Base-by-base conservation (phyloP, 2,113 vertebrate genomes). In the Notechis scutatus region DNA sequence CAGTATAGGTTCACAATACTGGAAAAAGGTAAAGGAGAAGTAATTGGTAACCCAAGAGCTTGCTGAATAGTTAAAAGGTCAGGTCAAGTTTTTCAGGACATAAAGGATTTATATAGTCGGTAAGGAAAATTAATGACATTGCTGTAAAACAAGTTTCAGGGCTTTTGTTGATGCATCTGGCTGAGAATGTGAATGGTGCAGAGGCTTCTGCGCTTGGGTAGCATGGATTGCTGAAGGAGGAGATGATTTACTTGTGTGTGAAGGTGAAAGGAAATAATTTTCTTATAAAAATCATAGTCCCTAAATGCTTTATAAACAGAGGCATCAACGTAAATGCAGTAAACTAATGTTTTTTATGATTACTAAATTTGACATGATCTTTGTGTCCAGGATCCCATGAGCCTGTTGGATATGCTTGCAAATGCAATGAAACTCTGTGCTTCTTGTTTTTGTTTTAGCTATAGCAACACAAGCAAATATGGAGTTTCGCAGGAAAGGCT, bases 401-500 rank as follows among this genome's bases (percentile, higher is more conserved):
- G 97, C 97, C 97, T 98, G 0, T 95, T 94, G 86, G 24, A 21
- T 95, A 52, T 42, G 23, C 93, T 94, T 87, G 85, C 96, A 96
- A 29, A 8, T 45, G 0, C 93, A 96, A 96, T 98, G 96, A 97
- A 97, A 94, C 0, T 47, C 64, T 97, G 87, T 94, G 88, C 91
- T 93, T 42, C 92, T 96, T 95, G 95, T 96, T 97, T 95, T 98
- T 94, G 97, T 95, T 97, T 64, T 98, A 99, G 99, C 98, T 74
- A 97, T 99, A 97, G 98, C 98, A 90, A 98, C 99, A 87, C 99
- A 99, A 97, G 98, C 99, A 94, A 98, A 98, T 3, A 96, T 99
- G 97, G 99, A 99, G 95, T 97, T 99, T 93, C 98, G 98, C 57
- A 98, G 99, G 96, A 99, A 99, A 92, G 99, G 98, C 91, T 99